Evolutionary conservation across 1,140 invertebrate species (phyloP).

Genomic region (Nasonia vitripennis): DNA sequence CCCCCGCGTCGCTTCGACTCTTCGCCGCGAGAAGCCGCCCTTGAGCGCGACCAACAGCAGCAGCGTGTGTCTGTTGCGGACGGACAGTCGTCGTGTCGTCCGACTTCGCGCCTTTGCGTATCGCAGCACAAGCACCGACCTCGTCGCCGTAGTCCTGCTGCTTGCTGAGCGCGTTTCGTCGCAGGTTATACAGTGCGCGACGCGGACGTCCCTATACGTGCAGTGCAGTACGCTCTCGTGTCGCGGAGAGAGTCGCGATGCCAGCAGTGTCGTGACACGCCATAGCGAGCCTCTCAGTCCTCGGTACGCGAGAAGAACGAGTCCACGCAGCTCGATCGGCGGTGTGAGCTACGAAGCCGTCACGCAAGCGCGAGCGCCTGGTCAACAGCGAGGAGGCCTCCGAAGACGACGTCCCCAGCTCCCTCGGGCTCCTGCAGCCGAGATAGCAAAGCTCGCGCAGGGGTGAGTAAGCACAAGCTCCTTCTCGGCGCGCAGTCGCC

Average conservation of each 20-base stretch:
- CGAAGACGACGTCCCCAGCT: neutral
- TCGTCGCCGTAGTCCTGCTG: neutral
- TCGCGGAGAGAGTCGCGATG: too few relatives aligned
- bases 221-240: too few relatives aligned
- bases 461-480: slow-evolving; percentile 1
- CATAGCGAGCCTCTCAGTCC: neutral
- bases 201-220: too few relatives aligned
- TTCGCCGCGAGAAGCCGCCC: slow-evolving; percentile 52
- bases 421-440: neutral
- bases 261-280: neutral
- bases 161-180: too few relatives aligned
- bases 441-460: neutral
- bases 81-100: neutral
- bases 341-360: neutral
- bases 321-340: too few relatives aligned
- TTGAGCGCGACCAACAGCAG: slow-evolving; percentile 21
- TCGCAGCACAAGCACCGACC: neutral
- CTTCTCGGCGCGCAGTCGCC: neutral
- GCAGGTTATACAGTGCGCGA: too few relatives aligned
- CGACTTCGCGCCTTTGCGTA: neutral
- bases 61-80: neutral
- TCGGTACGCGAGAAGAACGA: too few relatives aligned
- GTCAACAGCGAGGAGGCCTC: neutral
- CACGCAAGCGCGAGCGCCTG: neutral
- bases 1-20: slow-evolving; percentile 65